phyloP scores from a whole-genome alignment of 2,797 vertebrate genomes.

The Anguilla obscura region DNA sequence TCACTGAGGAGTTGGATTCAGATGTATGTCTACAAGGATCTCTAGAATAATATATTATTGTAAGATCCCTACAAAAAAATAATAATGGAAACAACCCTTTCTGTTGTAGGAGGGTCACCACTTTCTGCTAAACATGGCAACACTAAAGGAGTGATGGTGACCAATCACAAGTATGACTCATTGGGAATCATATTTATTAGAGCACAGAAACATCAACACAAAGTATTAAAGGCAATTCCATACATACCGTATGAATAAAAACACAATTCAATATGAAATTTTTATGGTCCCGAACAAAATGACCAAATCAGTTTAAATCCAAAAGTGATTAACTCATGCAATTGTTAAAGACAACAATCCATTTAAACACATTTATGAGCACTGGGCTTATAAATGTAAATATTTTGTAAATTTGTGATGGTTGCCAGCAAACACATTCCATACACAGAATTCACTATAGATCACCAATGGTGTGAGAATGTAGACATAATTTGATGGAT shows the following conservation, averaged over 20 bases:
- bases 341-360: not conserved
- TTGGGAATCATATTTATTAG: not conserved
- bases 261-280: not conserved
- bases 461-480: not conserved
- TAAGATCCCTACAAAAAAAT: too few relatives aligned
- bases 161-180: not conserved
- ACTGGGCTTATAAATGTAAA: not conserved
- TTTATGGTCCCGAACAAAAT: not conserved
- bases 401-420: not conserved
- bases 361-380: not conserved
- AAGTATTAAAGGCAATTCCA: not conserved
- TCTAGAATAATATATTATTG: too few relatives aligned
- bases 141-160: too few relatives aligned
- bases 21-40: too few relatives aligned
- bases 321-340: not conserved
- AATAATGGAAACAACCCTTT: too few relatives aligned
- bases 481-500: not conserved
- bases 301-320: not conserved
- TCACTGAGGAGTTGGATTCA: too few relatives aligned
- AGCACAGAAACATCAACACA: not conserved
- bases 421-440: not conserved
- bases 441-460: not conserved
- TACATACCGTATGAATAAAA: not conserved
- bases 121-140: too few relatives aligned
- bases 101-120: too few relatives aligned